A percentile compares a stretch with the other conserved stretches of the same genome.
phyloP scores from a whole-genome alignment of 2,888 invertebrate genomes.

The Nematopogon swammerdamellus region DNA sequence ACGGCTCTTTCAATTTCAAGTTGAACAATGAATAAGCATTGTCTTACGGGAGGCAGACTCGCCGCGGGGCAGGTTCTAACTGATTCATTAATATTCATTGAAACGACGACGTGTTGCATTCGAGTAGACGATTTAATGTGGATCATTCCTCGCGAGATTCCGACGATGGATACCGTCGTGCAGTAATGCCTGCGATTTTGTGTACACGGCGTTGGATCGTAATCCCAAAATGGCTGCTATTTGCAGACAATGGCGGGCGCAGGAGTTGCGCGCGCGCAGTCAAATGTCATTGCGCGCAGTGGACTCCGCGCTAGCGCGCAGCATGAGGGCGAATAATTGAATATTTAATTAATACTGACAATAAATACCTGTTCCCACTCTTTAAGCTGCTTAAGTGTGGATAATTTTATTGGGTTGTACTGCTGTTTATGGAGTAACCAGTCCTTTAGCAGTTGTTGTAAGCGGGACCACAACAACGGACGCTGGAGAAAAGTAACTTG shows the following conservation, averaged over 20 bases:
- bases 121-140: slow-evolving; percentile 7
- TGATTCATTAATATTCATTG: slow-evolving; percentile 2
- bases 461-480: no score
- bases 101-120: slow-evolving; percentile 1
- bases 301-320: background rate
- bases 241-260: slow-evolving; percentile 45
- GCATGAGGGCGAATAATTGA: slow-evolving; percentile 22
- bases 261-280: slow-evolving; percentile 17
- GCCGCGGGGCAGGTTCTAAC: background rate
- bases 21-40: background rate
- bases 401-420: background rate
- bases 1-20: background rate
- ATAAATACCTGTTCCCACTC: background rate
- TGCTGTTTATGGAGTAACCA: background rate
- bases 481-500: no score
- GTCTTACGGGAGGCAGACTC: background rate
- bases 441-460: background rate
- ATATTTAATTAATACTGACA: slow-evolving; percentile 25
- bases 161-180: slow-evolving; percentile 1
- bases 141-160: slow-evolving; percentile 1
- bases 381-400: background rate
- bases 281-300: background rate
- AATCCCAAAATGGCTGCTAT: slow-evolving; percentile 35
- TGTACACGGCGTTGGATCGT: slow-evolving; percentile 6
- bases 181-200: background rate